A percentile compares a stretch with the other conserved stretches of the same genome.
phyloP scores from a whole-genome alignment of 2,888 invertebrate genomes.

The Drosophila eohydei region DNA sequence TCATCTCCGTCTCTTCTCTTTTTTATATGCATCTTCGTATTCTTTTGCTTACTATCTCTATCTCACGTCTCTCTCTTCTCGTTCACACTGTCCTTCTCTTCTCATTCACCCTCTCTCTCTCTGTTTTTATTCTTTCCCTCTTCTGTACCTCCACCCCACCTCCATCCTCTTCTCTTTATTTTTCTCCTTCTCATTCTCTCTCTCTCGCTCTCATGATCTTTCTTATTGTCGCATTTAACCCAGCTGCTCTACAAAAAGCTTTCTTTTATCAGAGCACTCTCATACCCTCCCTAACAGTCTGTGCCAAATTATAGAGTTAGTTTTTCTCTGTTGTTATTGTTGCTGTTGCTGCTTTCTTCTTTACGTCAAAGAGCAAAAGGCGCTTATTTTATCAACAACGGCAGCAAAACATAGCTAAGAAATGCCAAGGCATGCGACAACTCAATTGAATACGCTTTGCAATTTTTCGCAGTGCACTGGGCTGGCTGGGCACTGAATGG shows the following conservation, averaged over 20 bases:
- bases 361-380: slow-evolving; percentile 42
- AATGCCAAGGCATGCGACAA: slow-evolving; percentile 14
- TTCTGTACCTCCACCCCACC: not conserved
- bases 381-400: slow-evolving; percentile 56
- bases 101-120: not conserved
- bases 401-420: not conserved
- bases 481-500: slow-evolving; percentile 6
- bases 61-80: not conserved
- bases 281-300: slow-evolving; percentile 20
- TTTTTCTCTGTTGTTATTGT: slow-evolving; percentile 21
- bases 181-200: not conserved
- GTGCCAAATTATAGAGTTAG: slow-evolving; percentile 44
- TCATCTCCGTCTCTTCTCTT: not conserved
- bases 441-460: slow-evolving; percentile 23
- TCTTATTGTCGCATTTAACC: no score
- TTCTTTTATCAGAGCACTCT: not conserved
- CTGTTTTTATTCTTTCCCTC: not conserved
- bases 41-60: no score
- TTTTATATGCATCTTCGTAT: no score
- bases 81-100: not conserved
- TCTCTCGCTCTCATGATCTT: not conserved
- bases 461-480: slow-evolving; percentile 4
- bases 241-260: not conserved
- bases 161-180: not conserved
- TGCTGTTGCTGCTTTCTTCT: slow-evolving; percentile 41